Conservation (phyloP, 2,888 invertebrate species). For the Dexiosoma caninum region DNA sequence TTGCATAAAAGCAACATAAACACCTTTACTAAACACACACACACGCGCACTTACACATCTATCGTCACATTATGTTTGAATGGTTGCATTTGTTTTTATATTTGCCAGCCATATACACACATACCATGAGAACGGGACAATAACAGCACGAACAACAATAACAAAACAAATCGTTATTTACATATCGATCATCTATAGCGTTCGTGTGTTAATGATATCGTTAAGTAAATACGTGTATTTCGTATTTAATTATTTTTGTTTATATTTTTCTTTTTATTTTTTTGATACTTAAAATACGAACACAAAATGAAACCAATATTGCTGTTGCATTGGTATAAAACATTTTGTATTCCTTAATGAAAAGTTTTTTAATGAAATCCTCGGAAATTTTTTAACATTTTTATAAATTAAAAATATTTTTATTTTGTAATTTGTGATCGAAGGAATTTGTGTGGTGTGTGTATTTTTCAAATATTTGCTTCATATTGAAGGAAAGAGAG, state of each 20-base stretch:
- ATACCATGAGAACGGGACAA: no score
- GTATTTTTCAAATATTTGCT: neutral
- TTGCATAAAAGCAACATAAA: neutral
- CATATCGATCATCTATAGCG: slow-evolving; percentile 38
- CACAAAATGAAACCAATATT: neutral
- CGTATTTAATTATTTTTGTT: no score
- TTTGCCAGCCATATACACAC: neutral
- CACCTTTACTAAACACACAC: neutral
- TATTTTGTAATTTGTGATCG: neutral
- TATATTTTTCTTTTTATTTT: no score
- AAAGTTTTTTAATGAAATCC: no score
- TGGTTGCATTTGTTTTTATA: neutral
- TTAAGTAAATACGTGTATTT: slow-evolving; percentile 31
- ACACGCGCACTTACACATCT: neutral
- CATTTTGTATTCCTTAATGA: no score
- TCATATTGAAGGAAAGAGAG: no score
- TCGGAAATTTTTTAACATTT: no score
- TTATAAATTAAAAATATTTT: neutral
- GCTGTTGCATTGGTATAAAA: no score
- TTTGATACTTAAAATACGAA: neutral
- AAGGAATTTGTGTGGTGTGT: neutral
- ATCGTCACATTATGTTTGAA: neutral
- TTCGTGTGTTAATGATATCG: slow-evolving; percentile 17
- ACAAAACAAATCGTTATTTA: neutral
- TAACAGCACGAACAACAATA: neutral